phyloP scores from a whole-genome alignment of 2,113 vertebrate species.

The Lophura nycthemera region DNA sequence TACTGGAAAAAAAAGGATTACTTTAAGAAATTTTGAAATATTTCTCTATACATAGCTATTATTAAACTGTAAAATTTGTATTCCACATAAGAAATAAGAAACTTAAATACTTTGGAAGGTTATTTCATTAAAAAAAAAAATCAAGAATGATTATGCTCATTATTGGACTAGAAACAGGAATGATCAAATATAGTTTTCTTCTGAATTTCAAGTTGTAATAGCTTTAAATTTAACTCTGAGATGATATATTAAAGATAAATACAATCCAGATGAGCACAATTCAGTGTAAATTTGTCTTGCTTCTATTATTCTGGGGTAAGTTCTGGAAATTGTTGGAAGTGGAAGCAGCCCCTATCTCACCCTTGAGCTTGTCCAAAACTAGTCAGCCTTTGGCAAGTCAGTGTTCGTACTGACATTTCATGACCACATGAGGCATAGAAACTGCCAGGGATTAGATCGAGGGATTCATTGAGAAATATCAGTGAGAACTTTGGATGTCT shows the following conservation, averaged over 20 bases:
- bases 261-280: background rate
- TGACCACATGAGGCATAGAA: background rate
- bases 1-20: background rate
- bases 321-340: background rate
- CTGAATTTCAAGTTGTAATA: background rate
- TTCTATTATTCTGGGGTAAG: background rate
- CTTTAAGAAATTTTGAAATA: background rate
- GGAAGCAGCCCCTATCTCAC: background rate
- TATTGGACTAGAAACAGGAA: background rate
- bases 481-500: background rate
- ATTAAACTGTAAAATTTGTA: constrained; percentile 4
- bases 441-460: background rate
- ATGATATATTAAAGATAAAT: background rate
- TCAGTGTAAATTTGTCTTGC: background rate
- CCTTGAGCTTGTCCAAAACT: background rate
- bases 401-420: background rate
- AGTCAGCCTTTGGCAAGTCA: background rate
- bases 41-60: background rate
- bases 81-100: background rate
- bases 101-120: background rate
- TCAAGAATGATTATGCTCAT: background rate
- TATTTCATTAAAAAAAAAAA: constrained; percentile 29
- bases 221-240: background rate
- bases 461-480: background rate
- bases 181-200: background rate